phyloP scores from a whole-genome alignment of 2,113 vertebrate genomes.

The Sialia sialis region DNA sequence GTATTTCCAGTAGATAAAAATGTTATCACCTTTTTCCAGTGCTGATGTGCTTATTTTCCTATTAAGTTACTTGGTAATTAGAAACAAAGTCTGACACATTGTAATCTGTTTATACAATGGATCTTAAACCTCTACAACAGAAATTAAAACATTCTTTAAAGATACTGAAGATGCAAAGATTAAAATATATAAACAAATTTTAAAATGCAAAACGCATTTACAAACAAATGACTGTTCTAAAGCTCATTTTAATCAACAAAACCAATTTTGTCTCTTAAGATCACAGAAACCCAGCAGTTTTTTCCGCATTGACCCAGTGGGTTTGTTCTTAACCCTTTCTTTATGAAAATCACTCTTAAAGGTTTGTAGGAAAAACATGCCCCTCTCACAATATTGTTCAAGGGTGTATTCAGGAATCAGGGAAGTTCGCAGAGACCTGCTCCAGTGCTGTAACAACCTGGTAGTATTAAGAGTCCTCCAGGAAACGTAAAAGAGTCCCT shows the following conservation, averaged over 20 bases:
- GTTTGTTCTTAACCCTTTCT: background rate
- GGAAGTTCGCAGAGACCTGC: background rate
- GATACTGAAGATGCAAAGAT: background rate
- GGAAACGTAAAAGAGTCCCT: background rate
- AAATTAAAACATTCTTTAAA: background rate
- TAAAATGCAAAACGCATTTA: background rate
- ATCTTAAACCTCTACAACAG: slow-evolving; percentile 10
- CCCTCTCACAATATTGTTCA: background rate
- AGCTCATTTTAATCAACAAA: background rate
- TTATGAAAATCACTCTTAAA: background rate
- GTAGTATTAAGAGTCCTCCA: background rate
- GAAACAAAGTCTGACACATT: slow-evolving; percentile 46
- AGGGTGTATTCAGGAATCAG: background rate
- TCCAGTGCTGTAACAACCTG: slow-evolving; percentile 28
- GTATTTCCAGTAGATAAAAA: slow-evolving; percentile 50
- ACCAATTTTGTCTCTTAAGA: background rate
- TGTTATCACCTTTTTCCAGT: slow-evolving; percentile 35
- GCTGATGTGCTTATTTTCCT: slow-evolving; percentile 14
- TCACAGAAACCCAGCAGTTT: background rate
- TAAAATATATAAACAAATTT: background rate
- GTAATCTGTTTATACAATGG: slow-evolving; percentile 5
- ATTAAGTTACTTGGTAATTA: slow-evolving; percentile 24
- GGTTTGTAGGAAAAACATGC: background rate
- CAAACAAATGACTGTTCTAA: background rate
- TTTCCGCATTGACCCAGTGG: background rate